Conservation (phyloP, 2,797 vertebrate species). For the Takifugu ocellatus region DNA sequence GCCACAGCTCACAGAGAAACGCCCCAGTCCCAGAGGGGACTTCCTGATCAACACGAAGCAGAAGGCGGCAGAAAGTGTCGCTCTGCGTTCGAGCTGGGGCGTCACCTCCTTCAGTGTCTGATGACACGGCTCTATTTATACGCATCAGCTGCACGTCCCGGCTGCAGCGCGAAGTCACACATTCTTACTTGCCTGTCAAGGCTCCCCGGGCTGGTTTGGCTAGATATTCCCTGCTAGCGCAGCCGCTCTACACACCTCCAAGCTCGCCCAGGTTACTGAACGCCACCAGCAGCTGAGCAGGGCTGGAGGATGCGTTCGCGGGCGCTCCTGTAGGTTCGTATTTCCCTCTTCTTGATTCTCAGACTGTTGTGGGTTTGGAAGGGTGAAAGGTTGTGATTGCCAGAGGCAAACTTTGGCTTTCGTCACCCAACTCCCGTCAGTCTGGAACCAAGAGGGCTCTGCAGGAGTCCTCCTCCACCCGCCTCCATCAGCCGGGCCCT, state of each 20-base stretch:
- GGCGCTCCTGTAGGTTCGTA: slow-evolving; percentile 13
- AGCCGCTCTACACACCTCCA: no score
- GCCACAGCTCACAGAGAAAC: no score
- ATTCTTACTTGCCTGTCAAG: slow-evolving; percentile 49
- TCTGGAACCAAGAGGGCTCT: slow-evolving; percentile 60
- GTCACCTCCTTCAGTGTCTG: slow-evolving; percentile 42
- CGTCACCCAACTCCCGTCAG: slow-evolving; percentile 32
- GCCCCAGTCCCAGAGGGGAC: no score
- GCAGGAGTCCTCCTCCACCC: slow-evolving; percentile 48
- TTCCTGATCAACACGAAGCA: background rate
- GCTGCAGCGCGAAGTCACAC: slow-evolving; percentile 40
- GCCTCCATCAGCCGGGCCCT: slow-evolving; percentile 8
- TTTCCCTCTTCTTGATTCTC: slow-evolving; percentile 5
- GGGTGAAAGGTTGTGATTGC: slow-evolving; percentile 29
- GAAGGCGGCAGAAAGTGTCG: slow-evolving; percentile 39
- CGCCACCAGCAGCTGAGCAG: no score
- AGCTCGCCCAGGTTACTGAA: no score
- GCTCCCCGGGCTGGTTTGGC: slow-evolving; percentile 30
- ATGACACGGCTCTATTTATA: slow-evolving; percentile 52
- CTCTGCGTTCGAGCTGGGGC: slow-evolving; percentile 24
- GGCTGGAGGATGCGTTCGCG: slow-evolving; percentile 4
- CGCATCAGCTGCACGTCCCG: slow-evolving; percentile 40
- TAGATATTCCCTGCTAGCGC: background rate
- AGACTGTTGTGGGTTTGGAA: slow-evolving; percentile 18
- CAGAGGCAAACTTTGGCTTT: slow-evolving; percentile 40